Conservation (phyloP, 2,888 invertebrate genomes). For the Cheilosia urbana region DNA sequence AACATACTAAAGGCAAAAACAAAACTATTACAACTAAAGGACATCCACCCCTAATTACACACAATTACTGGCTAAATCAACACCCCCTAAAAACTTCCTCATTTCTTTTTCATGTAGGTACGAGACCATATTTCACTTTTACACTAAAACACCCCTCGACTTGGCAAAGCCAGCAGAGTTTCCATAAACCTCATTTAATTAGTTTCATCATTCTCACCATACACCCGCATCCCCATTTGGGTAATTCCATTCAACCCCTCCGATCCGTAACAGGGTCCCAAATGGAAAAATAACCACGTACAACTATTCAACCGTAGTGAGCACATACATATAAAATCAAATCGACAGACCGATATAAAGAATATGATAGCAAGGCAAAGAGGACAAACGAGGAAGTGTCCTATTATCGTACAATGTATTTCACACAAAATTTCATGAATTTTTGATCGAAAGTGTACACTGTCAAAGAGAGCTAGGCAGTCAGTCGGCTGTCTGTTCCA, state of each 20-base stretch:
- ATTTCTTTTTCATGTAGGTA: conserved; percentile 30
- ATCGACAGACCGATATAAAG: conserved; percentile 16
- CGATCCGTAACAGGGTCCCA: conserved; percentile 13
- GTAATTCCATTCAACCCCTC: conserved; percentile 47
- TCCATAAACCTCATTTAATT: conserved; percentile 67
- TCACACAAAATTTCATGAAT: conserved; percentile 69
- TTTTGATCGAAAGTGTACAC: conserved; percentile 54
- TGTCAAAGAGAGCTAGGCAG: conserved; percentile 19
- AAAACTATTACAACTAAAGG: conserved; percentile 41
- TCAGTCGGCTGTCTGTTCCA: conserved; percentile 28
- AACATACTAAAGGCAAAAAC: conserved; percentile 11
- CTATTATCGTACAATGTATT: conserved; percentile 53
- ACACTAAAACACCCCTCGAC: conserved; percentile 10
- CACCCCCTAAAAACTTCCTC: conserved; percentile 47
- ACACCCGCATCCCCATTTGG: conserved; percentile 45
- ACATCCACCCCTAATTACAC: conserved; percentile 59
- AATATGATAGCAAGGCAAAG: conserved; percentile 35
- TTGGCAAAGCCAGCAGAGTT: conserved; percentile 20
- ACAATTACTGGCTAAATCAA: conserved; percentile 62
- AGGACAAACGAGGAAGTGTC: conserved; percentile 41
- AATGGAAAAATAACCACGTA: conserved; percentile 58
- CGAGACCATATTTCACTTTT: conserved; percentile 44
- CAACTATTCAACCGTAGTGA: conserved; percentile 54
- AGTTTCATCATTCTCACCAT: conserved; percentile 65
- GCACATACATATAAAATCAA: conserved; percentile 7